These are phyloP conservation scores for Sialis fuliginosa DNA, from an alignment of 2,888 invertebrate species.

Conservation along the genomic window DNA sequence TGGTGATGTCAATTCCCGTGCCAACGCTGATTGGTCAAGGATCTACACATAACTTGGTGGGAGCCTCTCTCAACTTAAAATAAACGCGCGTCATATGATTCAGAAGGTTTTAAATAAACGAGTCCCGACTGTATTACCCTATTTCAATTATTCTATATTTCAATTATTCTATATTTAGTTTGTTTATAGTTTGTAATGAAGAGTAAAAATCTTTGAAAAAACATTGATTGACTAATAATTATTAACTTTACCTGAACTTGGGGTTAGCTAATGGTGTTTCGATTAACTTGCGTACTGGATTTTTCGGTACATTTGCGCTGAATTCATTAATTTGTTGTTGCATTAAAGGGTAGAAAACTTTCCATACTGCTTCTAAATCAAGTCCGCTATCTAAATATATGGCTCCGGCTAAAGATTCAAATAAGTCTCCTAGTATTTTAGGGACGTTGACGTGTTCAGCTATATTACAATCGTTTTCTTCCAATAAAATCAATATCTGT, in stretches of 20 bases:
- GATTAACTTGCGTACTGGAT: constrained; percentile 70
- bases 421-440: constrained; percentile 82
- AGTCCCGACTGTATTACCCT: too few relatives aligned
- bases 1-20: too few relatives aligned
- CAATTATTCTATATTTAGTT: too few relatives aligned
- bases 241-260: constrained; percentile 42
- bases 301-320: constrained; percentile 66
- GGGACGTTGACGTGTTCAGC: constrained; percentile 79
- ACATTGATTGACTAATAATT: too few relatives aligned
- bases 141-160: not conserved
- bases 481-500: constrained; percentile 36
- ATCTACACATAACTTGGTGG: too few relatives aligned
- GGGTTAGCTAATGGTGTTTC: constrained; percentile 69
- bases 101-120: too few relatives aligned
- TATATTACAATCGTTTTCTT: constrained; percentile 42
- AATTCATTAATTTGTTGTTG: constrained; percentile 71
- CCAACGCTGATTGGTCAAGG: too few relatives aligned
- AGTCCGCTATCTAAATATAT: constrained; percentile 74
- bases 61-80: too few relatives aligned
- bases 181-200: too few relatives aligned
- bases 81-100: too few relatives aligned
- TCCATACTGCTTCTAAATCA: constrained; percentile 57
- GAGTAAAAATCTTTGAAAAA: too few relatives aligned
- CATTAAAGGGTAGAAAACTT: constrained; percentile 68
- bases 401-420: constrained; percentile 84